Evolutionary conservation across 2,888 invertebrate genomes (phyloP), one percentile per base, ranked within the genome.

Genomic region (Polyommatus iphigenia): DNA sequence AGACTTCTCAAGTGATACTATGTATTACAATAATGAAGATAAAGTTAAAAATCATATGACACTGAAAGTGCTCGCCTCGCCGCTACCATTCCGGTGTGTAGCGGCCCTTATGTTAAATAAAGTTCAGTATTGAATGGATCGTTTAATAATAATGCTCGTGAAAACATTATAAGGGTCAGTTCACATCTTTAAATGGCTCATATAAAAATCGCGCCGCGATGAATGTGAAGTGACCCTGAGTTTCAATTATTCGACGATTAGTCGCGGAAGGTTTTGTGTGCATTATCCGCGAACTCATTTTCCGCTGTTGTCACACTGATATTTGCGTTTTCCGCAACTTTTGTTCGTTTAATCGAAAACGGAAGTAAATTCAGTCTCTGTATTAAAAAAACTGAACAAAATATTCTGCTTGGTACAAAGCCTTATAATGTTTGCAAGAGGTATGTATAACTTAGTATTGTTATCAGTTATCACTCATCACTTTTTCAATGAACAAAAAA

Each of bases 211-310:
- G 4, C 18, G 1, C 1, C 5, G 54, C 15, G 54, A 18, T 54
- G 18, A 54, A 54, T 54, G 54, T 54, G 54, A 54, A 54, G 18
- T 54, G 54, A 54, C 54, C 54, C 54, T 71, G 59, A 77, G 79
- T 67, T 77, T 79, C 77, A 77, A 76, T 83, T 85, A 86, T 85
- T 85, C 85, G 83, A 85, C 90, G 88, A 91, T 93, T 91, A 91
- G 91, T 92, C 91, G 86, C 92, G 91, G 91, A 92, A 90, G 88
- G 84, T 85, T 84, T 87, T 85, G 85, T 84, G 85, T 82, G 85
- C 85, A 85, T 82, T 83, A 85, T 83, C 84, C 85, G 85, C 85
- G 83, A 84, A 88, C 87, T 91, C 89, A 90, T 80, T 81, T 77
- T 79, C 78, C 79, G 79, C 78, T 77, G 36, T 78, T 79, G 79